Conservation (phyloP, 2,113 vertebrate species). For the Zingel zingel region DNA sequence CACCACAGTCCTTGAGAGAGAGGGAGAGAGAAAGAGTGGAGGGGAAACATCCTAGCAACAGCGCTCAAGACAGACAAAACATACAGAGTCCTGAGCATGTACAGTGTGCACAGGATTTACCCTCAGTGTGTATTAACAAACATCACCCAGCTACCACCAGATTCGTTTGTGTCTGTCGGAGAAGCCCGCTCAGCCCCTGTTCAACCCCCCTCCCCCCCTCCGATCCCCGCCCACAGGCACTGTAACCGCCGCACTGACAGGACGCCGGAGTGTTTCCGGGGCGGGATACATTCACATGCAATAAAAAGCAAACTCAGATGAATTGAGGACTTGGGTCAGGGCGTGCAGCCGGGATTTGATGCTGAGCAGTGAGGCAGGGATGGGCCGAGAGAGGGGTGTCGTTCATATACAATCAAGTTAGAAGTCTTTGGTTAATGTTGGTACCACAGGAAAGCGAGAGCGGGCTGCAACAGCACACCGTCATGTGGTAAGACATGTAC, state of each 20-base stretch:
- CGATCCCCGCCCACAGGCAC: conserved; percentile 81
- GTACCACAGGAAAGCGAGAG: conserved; percentile 76
- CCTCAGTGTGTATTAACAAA: conserved; percentile 90
- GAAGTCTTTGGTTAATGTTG: conserved; percentile 87
- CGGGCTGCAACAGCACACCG: conserved; percentile 61
- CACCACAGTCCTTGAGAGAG: conserved; percentile 52
- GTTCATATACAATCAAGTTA: conserved; percentile 86
- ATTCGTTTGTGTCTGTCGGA: conserved; percentile 86
- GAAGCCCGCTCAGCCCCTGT: conserved; percentile 85
- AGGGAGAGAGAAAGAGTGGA: not conserved
- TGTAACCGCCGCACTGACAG: conserved; percentile 58
- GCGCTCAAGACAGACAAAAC: conserved; percentile 70
- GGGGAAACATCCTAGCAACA: conserved; percentile 61
- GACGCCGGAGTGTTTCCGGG: conserved; percentile 3
- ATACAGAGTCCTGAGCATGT: conserved; percentile 88
- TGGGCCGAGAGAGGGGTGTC: conserved; percentile 60
- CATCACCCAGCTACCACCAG: conserved; percentile 89
- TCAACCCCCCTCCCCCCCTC: conserved; percentile 66
- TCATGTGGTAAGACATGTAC: conserved; percentile 46
- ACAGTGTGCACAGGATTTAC: conserved; percentile 88
- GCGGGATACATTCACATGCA: conserved; percentile 64
- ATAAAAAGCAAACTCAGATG: conserved; percentile 20
- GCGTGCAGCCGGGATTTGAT: conserved; percentile 59
- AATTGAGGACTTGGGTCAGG: conserved; percentile 28
- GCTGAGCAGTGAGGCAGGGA: conserved; percentile 70